A percentile compares a stretch with the other conserved stretches of the same genome.
phyloP scores from a whole-genome alignment of 2,888 invertebrate species.

The Tenthredo notha region DNA sequence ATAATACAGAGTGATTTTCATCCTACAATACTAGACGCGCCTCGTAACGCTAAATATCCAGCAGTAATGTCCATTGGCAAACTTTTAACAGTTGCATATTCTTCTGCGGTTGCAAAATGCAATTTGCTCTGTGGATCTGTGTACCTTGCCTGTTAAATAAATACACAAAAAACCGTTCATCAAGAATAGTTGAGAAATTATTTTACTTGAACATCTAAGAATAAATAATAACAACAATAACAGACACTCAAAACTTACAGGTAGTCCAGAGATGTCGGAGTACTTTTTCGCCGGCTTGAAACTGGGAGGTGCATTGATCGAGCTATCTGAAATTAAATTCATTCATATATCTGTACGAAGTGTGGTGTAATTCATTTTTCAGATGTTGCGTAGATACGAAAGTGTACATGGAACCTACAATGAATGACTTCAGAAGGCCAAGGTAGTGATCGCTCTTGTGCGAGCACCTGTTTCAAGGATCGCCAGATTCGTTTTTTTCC shows the following conservation, averaged over 20 bases:
- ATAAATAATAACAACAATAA: slow-evolving; percentile 4
- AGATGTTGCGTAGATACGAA: background rate
- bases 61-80: slow-evolving; percentile 95
- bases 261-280: slow-evolving; percentile 94
- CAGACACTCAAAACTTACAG: slow-evolving; percentile 78
- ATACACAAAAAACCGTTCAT: background rate
- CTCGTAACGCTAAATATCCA: slow-evolving; percentile 92
- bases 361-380: slow-evolving; percentile 16
- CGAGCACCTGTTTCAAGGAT: slow-evolving; percentile 92
- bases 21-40: slow-evolving; percentile 89
- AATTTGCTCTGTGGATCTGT: slow-evolving; percentile 95
- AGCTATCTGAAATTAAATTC: slow-evolving; percentile 84
- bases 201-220: slow-evolving; percentile 57
- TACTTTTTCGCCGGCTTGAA: slow-evolving; percentile 96
- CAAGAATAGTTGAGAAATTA: background rate
- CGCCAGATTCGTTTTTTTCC: slow-evolving; percentile 92
- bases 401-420: slow-evolving; percentile 80
- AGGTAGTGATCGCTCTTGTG: slow-evolving; percentile 88
- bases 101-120: slow-evolving; percentile 91
- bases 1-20: slow-evolving; percentile 73
- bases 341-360: slow-evolving; percentile 2
- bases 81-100: slow-evolving; percentile 91
- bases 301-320: slow-evolving; percentile 94
- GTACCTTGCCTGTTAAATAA: slow-evolving; percentile 85
- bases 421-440: slow-evolving; percentile 89